phyloP scores from a whole-genome alignment of 2,888 invertebrate species.

The Apamea sordens region DNA sequence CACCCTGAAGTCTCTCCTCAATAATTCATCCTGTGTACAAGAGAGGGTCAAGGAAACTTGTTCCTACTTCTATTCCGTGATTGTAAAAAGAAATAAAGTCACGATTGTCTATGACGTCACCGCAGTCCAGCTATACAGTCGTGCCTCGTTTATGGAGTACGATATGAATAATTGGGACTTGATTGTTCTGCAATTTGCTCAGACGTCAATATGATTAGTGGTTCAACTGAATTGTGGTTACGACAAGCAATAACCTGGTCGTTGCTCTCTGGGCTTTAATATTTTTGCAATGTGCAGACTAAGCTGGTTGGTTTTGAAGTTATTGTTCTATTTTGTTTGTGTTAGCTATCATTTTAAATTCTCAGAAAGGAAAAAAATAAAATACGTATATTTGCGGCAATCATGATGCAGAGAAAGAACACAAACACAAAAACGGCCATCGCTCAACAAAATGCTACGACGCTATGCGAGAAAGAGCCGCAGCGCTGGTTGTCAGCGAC shows the following conservation, averaged over 20 bases:
- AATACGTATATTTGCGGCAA: background rate
- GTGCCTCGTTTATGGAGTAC: slow-evolving; percentile 37
- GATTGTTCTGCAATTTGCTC: slow-evolving; percentile 56
- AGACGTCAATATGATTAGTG: slow-evolving; percentile 61
- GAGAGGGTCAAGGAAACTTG: slow-evolving; percentile 36
- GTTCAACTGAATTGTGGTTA: slow-evolving; percentile 57
- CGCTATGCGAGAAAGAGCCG: too few species aligned
- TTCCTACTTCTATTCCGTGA: slow-evolving; percentile 25
- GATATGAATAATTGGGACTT: slow-evolving; percentile 59
- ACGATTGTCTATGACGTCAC: slow-evolving; percentile 56
- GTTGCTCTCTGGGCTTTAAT: slow-evolving; percentile 29
- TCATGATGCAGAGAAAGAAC: background rate
- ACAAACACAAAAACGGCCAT: background rate
- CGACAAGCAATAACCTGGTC: slow-evolving; percentile 57
- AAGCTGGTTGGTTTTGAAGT: background rate
- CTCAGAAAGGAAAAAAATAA: background rate
- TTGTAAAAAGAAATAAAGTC: slow-evolving; percentile 37
- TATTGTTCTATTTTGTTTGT: background rate
- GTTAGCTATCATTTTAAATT: background rate
- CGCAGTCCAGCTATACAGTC: slow-evolving; percentile 49
- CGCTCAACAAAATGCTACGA: background rate
- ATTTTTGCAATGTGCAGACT: slow-evolving; percentile 3
- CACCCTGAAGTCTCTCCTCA: background rate
- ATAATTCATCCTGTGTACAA: background rate
- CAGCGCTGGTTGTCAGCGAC: too few species aligned